Conservation (phyloP, 2,888 invertebrate genomes). For the Eledona agricola region DNA sequence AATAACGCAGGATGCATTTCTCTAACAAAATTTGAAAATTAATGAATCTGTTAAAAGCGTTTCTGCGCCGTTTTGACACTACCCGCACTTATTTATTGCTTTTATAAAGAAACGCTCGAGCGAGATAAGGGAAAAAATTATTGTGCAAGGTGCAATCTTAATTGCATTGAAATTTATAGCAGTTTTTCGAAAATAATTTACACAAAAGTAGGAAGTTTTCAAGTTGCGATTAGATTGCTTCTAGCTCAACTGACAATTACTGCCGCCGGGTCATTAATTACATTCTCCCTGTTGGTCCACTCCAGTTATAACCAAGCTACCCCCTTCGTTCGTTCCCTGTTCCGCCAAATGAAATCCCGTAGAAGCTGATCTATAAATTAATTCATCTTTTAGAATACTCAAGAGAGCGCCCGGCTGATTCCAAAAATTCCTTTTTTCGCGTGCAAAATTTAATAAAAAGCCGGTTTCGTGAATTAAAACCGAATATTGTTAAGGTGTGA, state of each 20-base stretch:
- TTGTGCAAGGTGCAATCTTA: neutral
- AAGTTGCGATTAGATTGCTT: constrained; percentile 48
- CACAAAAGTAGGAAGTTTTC: constrained; percentile 44
- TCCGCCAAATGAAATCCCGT: constrained; percentile 34
- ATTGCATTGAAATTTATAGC: constrained; percentile 5
- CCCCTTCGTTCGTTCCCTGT: constrained; percentile 37
- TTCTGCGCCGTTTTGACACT: constrained; percentile 12
- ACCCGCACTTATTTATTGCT: constrained; percentile 2
- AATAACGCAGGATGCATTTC: neutral
- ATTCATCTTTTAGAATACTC: constrained; percentile 39
- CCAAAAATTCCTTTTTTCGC: constrained; percentile 5
- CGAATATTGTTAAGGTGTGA: constrained; percentile 12
- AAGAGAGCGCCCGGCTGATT: no score
- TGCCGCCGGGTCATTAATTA: constrained; percentile 47
- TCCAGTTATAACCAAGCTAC: constrained; percentile 35
- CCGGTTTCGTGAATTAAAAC: no score
- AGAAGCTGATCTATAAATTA: constrained; percentile 40
- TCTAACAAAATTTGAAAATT: constrained; percentile 15
- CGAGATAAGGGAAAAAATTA: no score
- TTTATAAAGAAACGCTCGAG: neutral
- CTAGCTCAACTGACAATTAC: constrained; percentile 48
- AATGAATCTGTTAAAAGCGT: constrained; percentile 12
- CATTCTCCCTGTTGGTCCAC: constrained; percentile 46
- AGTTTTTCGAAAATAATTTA: constrained; percentile 22
- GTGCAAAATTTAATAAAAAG: no score